Conservation (phyloP, 1,140 invertebrate species). For the Pantala flavescens region DNA sequence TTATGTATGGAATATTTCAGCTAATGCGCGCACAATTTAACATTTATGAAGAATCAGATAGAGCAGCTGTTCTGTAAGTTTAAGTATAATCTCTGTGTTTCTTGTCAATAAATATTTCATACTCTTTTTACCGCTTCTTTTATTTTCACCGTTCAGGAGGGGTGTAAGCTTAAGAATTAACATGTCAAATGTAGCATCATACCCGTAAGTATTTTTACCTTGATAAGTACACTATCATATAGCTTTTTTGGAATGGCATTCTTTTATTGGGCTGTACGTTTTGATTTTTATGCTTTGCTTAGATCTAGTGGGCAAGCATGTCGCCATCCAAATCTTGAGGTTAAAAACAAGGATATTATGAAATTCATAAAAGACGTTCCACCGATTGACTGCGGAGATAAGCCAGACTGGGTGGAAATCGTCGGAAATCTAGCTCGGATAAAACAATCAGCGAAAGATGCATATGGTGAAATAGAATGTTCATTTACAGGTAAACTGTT, state of each 20-base stretch:
- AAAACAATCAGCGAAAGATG: constrained; percentile 36
- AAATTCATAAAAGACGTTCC: constrained; percentile 49
- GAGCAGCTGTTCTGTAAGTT: background rate
- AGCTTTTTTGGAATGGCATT: background rate
- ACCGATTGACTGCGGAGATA: constrained; percentile 47
- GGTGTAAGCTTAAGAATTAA: background rate
- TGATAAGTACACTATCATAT: background rate
- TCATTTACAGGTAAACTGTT: constrained; percentile 35
- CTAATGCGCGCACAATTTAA: background rate
- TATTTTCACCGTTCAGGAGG: background rate
- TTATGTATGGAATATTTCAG: background rate
- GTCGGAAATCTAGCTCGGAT: constrained; percentile 39
- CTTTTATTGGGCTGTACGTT: no score
- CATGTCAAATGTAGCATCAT: background rate
- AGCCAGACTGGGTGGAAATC: constrained; percentile 43
- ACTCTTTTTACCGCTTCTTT: no score
- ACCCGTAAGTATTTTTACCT: background rate
- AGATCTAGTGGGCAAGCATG: constrained; percentile 40
- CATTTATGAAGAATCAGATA: background rate
- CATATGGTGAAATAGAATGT: constrained; percentile 42
- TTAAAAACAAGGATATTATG: constrained; percentile 55
- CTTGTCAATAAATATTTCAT: no score
- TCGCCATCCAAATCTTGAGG: constrained; percentile 49
- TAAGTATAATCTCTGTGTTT: background rate
- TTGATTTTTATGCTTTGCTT: background rate